These are phyloP conservation scores for Gonatopus flavifemur DNA, from an alignment of 1,140 invertebrate species.

Conservation along the genomic window DNA sequence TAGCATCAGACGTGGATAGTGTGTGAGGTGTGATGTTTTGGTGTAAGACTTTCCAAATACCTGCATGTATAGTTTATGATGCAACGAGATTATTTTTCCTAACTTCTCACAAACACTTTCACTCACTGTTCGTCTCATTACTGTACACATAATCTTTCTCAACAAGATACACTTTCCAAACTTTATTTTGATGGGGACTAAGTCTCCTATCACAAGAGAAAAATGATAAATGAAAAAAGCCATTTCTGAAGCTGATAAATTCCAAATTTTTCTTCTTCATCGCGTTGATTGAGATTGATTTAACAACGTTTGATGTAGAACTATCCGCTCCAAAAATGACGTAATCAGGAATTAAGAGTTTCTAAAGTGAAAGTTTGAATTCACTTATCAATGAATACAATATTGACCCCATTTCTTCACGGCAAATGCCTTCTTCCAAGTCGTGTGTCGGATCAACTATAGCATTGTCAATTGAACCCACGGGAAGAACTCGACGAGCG, in stretches of 20 bases:
- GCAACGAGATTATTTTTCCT: not conserved
- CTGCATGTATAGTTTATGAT: conserved; percentile 10
- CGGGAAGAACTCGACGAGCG: too few species aligned
- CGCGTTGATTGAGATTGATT: not conserved
- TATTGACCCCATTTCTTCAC: conserved; percentile 7
- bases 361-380: conserved; percentile 15
- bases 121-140: not conserved
- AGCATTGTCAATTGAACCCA: too few species aligned
- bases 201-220: conserved; percentile 8
- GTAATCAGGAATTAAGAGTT: conserved; percentile 11
- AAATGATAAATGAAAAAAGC: conserved; percentile 13
- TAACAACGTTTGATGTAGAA: not conserved
- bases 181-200: conserved; percentile 5
- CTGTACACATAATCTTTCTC: conserved; percentile 4
- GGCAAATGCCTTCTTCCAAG: conserved; percentile 4
- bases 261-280: conserved; percentile 7
- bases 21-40: conserved; percentile 8
- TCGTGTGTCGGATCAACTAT: conserved; percentile 4
- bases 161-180: conserved; percentile 13
- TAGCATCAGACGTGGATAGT: conserved; percentile 10
- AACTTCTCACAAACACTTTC: not conserved
- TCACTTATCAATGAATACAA: conserved; percentile 6
- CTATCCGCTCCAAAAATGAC: conserved; percentile 1
- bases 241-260: conserved; percentile 18
- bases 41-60: conserved; percentile 7